Conservation (phyloP, 2,888 invertebrate species). For the Rhagophthalmus giganteus region DNA sequence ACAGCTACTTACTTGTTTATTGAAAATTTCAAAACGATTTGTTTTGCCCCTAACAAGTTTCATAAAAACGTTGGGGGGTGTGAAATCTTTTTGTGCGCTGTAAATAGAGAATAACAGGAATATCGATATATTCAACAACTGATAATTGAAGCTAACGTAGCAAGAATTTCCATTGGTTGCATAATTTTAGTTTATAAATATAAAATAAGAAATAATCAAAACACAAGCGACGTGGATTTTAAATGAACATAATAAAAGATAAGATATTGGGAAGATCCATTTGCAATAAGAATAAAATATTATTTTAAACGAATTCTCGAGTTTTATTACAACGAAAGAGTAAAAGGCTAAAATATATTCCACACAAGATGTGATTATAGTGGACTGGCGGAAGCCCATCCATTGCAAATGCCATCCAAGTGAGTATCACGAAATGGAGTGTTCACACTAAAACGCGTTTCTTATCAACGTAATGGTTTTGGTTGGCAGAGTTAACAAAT, state of each 20-base stretch:
- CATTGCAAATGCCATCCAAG: constrained; percentile 50
- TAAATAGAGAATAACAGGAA: no score
- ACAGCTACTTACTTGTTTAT: no score
- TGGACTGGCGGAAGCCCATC: constrained; percentile 38
- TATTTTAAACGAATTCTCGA: neutral
- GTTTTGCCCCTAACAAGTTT: no score
- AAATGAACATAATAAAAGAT: no score
- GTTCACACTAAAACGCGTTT: constrained; percentile 44
- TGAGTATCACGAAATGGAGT: constrained; percentile 41
- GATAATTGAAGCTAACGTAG: no score
- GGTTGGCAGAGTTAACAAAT: constrained; percentile 36
- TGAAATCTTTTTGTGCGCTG: no score
- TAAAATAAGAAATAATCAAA: neutral
- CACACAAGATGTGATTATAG: constrained; percentile 20
- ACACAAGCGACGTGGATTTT: no score
- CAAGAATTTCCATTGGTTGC: no score
- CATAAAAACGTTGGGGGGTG: no score
- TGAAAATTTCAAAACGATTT: no score
- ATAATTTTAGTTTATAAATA: no score
- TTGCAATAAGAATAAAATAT: neutral
- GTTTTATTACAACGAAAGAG: neutral
- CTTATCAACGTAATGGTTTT: constrained; percentile 49
- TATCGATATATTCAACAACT: no score
- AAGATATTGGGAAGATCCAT: neutral
- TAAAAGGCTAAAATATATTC: constrained; percentile 13